Evolutionary conservation across 35 echinoderm and acorn worm genomes (phyloP).

Genomic region (Ophioderma brevispina): DNA sequence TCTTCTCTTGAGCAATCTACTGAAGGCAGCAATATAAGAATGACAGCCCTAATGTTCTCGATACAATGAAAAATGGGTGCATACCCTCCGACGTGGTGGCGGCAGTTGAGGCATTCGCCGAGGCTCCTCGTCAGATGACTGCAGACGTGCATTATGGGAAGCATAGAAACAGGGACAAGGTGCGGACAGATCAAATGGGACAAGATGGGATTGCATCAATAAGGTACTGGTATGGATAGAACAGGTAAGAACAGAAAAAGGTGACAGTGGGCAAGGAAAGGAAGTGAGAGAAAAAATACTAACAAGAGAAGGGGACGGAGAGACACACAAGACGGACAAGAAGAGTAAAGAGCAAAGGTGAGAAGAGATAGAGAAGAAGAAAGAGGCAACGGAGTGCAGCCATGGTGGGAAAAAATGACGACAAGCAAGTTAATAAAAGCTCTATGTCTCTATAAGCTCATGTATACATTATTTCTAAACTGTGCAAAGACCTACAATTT

Average conservation of each 20-base stretch:
- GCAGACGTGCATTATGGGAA: conserved; percentile 12
- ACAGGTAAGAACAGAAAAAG: too few species aligned
- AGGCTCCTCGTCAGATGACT: conserved; percentile 4
- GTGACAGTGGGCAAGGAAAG: too few species aligned
- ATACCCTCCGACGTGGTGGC: conserved; percentile 2
- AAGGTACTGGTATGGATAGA: not conserved
- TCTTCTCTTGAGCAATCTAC: too few species aligned
- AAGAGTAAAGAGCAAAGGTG: too few species aligned
- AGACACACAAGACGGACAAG: not conserved
- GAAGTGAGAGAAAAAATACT: too few species aligned
- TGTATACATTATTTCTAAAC: too few species aligned
- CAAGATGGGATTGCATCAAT: not conserved
- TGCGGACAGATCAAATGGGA: not conserved
- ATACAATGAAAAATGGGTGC: conserved; percentile 1
- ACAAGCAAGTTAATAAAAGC: not conserved
- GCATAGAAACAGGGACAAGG: not conserved
- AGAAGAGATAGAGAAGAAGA: too few species aligned
- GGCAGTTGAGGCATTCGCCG: not conserved
- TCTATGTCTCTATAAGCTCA: not conserved
- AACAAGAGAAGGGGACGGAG: not conserved
- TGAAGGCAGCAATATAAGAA: too few species aligned
- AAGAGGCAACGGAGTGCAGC: too few species aligned
- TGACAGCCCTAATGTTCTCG: not conserved
- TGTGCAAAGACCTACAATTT: too few species aligned
- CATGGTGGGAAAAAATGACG: too few species aligned